Conservation (phyloP, 2,113 vertebrate species). For the Larimichthys crocea region DNA sequence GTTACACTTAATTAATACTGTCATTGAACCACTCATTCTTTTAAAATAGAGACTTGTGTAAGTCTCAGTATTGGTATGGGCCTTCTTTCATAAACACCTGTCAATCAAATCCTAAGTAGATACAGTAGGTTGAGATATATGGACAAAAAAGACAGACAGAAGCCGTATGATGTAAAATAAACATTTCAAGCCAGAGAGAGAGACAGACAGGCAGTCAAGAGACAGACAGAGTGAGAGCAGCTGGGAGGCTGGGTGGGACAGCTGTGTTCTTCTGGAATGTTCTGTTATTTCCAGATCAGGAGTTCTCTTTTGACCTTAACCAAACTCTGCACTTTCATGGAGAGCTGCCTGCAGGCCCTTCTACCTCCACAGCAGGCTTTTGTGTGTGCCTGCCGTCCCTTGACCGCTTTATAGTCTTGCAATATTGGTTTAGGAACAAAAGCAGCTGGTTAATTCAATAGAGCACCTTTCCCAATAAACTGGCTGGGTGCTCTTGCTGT, state of each 20-base stretch:
- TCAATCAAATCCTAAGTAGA: conserved; percentile 46
- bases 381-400: conserved; percentile 70
- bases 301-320: conserved; percentile 84
- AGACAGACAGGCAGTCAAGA: conserved; percentile 28
- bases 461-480: conserved; percentile 75
- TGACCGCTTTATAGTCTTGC: conserved; percentile 72
- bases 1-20: neutral
- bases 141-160: conserved; percentile 45
- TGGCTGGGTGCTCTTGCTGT: conserved; percentile 52
- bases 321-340: conserved; percentile 80
- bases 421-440: conserved; percentile 75
- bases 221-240: conserved; percentile 65
- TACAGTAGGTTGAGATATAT: conserved; percentile 11
- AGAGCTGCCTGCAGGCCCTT: conserved; percentile 74
- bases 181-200: conserved; percentile 39
- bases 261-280: conserved; percentile 78
- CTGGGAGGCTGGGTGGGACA: conserved; percentile 68
- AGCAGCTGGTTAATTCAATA: conserved; percentile 73
- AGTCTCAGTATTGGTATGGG: neutral
- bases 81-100: conserved; percentile 39
- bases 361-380: conserved; percentile 70
- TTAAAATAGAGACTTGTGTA: neutral
- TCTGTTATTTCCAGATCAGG: conserved; percentile 86
- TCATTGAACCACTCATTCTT: too few species aligned
- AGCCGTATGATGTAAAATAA: conserved; percentile 51